These are phyloP conservation scores for Potamilus streckersoni DNA, from an alignment of 1,140 invertebrate genomes.

Conservation along the genomic window DNA sequence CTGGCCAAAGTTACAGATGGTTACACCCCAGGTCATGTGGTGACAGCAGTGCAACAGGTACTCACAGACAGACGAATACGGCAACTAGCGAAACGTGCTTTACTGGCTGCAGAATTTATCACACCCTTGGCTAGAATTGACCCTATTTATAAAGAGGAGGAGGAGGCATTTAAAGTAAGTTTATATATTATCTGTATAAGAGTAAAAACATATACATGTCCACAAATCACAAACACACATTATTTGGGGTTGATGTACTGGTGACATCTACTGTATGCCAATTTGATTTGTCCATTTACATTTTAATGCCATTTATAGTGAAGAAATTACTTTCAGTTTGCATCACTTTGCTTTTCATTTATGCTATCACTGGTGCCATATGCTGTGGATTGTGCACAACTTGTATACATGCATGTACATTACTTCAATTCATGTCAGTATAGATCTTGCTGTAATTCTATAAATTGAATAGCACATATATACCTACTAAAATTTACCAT, in stretches of 20 bases:
- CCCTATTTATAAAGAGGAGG: constrained; percentile 75
- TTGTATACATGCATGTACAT: no score
- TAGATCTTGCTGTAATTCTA: no score
- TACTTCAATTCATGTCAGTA: no score
- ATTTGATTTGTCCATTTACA: no score
- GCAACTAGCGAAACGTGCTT: constrained; percentile 81
- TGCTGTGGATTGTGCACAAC: no score
- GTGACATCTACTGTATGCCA: no score
- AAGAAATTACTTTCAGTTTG: no score
- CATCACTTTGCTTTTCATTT: no score
- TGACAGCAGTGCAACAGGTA: constrained; percentile 72
- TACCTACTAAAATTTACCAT: not conserved
- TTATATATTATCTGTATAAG: not conserved
- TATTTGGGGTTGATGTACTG: not conserved
- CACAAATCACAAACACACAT: no score
- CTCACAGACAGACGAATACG: constrained; percentile 89
- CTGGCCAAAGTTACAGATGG: constrained; percentile 88
- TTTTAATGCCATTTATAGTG: no score
- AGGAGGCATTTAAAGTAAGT: constrained; percentile 67
- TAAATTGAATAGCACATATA: no score
- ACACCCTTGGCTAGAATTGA: constrained; percentile 80
- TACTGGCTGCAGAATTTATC: constrained; percentile 86
- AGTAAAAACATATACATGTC: not conserved
- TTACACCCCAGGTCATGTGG: constrained; percentile 83
- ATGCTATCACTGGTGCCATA: no score